These are phyloP conservation scores for Agonopterix subpropinquella DNA, from an alignment of 2,888 invertebrate genomes.

Conservation along the genomic window DNA sequence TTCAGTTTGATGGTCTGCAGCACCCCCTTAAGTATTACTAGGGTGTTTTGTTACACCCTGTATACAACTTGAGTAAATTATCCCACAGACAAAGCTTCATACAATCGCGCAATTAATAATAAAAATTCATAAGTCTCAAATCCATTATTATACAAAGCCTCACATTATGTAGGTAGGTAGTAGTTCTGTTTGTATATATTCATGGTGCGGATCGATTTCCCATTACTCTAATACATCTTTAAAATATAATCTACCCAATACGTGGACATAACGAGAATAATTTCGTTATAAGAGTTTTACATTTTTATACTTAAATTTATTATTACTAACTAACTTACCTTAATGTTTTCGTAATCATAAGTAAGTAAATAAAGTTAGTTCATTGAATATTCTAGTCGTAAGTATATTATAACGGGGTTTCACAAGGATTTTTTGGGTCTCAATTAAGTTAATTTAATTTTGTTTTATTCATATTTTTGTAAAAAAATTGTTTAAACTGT, in stretches of 20 bases:
- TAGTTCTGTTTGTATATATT: background rate
- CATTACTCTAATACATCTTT: too few relatives aligned
- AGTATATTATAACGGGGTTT: background rate
- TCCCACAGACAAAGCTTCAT: too few relatives aligned
- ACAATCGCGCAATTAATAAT: too few relatives aligned
- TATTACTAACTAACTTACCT: background rate
- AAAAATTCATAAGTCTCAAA: too few relatives aligned
- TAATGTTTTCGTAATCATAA: slow-evolving; percentile 13
- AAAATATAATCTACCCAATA: background rate
- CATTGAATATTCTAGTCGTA: slow-evolving; percentile 18
- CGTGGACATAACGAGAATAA: slow-evolving; percentile 2
- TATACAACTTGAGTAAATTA: too few relatives aligned
- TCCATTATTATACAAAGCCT: too few relatives aligned
- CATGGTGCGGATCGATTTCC: background rate
- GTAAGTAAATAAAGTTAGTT: slow-evolving; percentile 15
- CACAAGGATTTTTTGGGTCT: background rate
- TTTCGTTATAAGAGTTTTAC: slow-evolving; percentile 15
- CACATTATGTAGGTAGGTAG: too few relatives aligned
- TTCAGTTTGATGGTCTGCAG: too few relatives aligned
- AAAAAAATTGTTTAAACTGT: too few relatives aligned
- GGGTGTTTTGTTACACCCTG: too few relatives aligned
- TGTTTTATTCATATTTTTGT: background rate
- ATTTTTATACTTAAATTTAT: slow-evolving; percentile 23
- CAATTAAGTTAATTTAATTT: background rate
- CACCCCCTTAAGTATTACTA: too few relatives aligned